Evolutionary conservation across 2,888 invertebrate species (phyloP), one percentile per base, ranked within the genome.

Genomic region (Pyrocoelia pectoralis): DNA sequence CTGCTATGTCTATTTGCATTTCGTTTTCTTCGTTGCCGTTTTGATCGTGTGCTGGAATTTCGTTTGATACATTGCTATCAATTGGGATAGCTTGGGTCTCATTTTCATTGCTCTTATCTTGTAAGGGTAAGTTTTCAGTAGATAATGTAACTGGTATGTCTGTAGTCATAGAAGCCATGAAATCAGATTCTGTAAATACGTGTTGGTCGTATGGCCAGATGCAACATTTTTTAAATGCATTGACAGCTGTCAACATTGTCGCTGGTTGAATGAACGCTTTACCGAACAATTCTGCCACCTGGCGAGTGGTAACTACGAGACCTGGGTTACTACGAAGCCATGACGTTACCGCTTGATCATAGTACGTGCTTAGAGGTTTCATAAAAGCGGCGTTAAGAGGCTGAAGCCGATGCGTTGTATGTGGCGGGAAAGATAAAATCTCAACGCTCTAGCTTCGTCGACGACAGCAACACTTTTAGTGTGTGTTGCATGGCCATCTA

Each of bases 321-420:
- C 49, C 49, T 49, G 49, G n/a, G 17, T 49, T 15, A 17, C 17
- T 17, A 4, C 49, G 49, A 18, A 49, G 49, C 49, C 49, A 49
- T 10, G 49, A 15, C 5, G 49, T 49, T 24, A 49, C 13, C 2
- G 10, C 3, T 18, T 49, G 49, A 17, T 49, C 49, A 12, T 49
- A 49, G 15, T 49, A 49, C 1, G 49, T 49, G 49, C 15, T 49
- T 15, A 49, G 6, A 5, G 49, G 49, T 17, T 18, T 49, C 18
- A 49, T 49, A 8, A 41, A 41, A 41, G 14, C 13, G 2, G 14
- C 41, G n/a, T 8, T 8, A 12, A 14, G 13, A 1, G 14, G 24
- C 24, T 5, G 24, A 24, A 24, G 24, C 3, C 24, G 24, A 24
- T 24, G 41, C 6, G 41, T 13, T 41, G 41, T 41, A 14, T 41